Base-by-base conservation (phyloP, 2,113 vertebrate genomes). In the Calyptomena viridis region DNA sequence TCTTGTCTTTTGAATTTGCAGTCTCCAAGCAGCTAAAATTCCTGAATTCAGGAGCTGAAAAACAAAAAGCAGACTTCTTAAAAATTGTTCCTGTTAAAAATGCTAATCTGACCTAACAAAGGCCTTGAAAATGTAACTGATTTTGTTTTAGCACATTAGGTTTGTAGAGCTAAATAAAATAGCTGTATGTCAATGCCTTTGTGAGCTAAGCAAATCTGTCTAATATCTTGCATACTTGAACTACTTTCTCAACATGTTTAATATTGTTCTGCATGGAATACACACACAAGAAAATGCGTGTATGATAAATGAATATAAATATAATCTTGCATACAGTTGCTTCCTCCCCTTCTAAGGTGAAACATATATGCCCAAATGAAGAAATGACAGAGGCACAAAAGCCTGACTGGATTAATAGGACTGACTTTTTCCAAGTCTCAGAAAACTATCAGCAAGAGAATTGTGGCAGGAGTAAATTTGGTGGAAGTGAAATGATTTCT, bases 401-500 rank as follows among this genome's bases (percentile, higher is more conserved):
- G 30, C 83, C 93, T 37, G 87, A 91, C 23, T 96, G 97, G 23
- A 80, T 96, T 35, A 63, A 49, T 63, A 97, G 98, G 40, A 95
- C 95, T 18, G 93, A 97, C 17, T 87, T 97, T 64, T 85, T 97
- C 37, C 97, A 91, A 91, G 97, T 91, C 14, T 93, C 97, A 16
- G 95, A 96, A 91, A 93, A 96, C 44, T 35, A n/a, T 14, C 77
- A 72, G 52, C 69, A 92, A 52, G 89, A 93, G 12, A 64, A 53
- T 18, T 46, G 35, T 68, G 55, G 23, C 83, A 64, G n/a, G 74
- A 96, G 40, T 85, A 73, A 44, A 69, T 69, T 42, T 68, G 35
- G 40, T 4, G 3, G 68, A 74, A 79, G 28, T n/a, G 66, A 85
- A 58, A 79, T 47, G 35, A 62, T 62, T 87, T 96, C 82, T 47